Conservation (phyloP, 2,113 vertebrate species). For the Marmota flaviventris region DNA sequence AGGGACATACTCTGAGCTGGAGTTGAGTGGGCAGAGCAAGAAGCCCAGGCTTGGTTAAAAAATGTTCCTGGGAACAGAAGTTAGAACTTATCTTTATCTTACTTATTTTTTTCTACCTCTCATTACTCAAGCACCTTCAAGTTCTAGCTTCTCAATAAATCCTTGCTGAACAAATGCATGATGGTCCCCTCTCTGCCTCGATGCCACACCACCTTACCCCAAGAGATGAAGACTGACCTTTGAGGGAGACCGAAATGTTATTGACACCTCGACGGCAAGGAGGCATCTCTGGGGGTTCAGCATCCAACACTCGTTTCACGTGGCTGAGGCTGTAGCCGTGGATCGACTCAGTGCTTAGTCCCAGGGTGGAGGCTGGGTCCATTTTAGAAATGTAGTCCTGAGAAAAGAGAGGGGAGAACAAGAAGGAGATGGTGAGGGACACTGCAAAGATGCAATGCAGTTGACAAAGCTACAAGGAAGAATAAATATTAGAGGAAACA, state of each 20-base stretch:
- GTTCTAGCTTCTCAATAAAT: background rate
- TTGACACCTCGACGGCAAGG: conserved; percentile 91
- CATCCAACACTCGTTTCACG: conserved; percentile 91
- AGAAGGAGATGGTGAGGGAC: background rate
- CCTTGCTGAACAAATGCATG: background rate
- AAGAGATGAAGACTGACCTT: conserved; percentile 88
- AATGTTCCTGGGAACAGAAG: background rate
- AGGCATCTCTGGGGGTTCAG: conserved; percentile 89
- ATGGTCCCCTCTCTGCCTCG: too few relatives aligned
- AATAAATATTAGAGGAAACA: background rate
- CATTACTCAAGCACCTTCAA: background rate
- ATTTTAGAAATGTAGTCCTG: conserved; percentile 96
- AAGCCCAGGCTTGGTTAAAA: background rate
- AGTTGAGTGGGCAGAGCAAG: fast-evolving
- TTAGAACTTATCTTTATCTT: background rate
- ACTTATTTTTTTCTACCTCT: background rate
- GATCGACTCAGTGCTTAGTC: conserved; percentile 94
- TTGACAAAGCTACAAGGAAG: fast-evolving
- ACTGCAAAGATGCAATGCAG: background rate
- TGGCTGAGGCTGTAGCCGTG: conserved; percentile 94
- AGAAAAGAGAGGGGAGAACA: background rate
- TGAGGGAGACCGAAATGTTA: conserved; percentile 91
- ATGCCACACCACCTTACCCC: fast-evolving
- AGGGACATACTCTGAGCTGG: background rate
- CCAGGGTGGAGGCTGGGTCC: conserved; percentile 95